Evolutionary conservation across 1,140 invertebrate genomes (phyloP), one percentile per base, ranked within the genome.

Genomic region (Eciton burchellii): DNA sequence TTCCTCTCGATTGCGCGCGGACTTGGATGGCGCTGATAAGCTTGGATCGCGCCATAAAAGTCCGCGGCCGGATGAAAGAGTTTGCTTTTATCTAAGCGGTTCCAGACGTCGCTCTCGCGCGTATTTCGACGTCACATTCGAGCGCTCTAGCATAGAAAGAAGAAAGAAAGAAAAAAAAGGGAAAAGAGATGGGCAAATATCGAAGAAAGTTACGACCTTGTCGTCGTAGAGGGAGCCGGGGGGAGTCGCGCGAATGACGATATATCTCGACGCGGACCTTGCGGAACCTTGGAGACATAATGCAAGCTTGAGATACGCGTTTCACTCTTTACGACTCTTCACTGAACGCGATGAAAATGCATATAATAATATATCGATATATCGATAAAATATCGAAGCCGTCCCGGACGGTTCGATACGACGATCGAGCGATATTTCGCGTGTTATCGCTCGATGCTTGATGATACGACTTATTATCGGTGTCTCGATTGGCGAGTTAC

Each of bases 381-480:
- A 73, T 82, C 82, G 62, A 87, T 86, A 86, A 86, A 87, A 84
- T 74, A 74, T 62, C n/a, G 29, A 26, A 77, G 45, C 26, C 19
- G n/a, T n/a, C n/a, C n/a, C n/a, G n/a, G n/a, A 72, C 29, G n/a
- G 68, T 74, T 21, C 60, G 66, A 49, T n/a, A 54, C 59, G 43
- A 54, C 52, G 68, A 57, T 60, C 41, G 24, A 59, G 21, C 16
- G 21, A 19, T 16, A 26, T 74, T 56, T 43, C 65, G 41, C 59
- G 60, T 60, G 35, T 81, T 84, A 87, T 87, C 63, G 49, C n/a
- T 21, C 21, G 24, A 2, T 56, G 43, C 45, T 66, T 21, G 49
- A 79, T 79, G 68, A 57, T 57, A 26, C n/a, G n/a, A n/a, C 21
- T 68, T 35, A 57, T 68, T 70, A 57, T 79, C 70, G 73, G 14